These are phyloP conservation scores for Patella depressa DNA, from an alignment of 2,888 invertebrate species.

Conservation along the genomic window DNA sequence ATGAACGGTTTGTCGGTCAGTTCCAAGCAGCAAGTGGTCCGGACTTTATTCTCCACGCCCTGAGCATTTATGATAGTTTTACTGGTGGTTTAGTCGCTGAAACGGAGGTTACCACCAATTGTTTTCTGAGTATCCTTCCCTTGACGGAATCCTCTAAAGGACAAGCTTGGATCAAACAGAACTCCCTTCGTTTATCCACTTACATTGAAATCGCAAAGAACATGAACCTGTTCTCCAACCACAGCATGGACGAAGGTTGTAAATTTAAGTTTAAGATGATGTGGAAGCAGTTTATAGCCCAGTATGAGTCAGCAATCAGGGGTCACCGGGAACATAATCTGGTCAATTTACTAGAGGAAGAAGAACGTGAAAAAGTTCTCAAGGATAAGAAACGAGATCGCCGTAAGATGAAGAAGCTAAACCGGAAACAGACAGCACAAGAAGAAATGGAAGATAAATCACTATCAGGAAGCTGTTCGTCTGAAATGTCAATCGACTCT, in stretches of 20 bases:
- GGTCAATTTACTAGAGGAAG: slow-evolving; percentile 48
- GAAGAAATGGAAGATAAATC: neutral
- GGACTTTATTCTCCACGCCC: slow-evolving; percentile 45
- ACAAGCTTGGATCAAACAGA: slow-evolving; percentile 52
- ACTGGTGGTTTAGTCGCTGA: neutral
- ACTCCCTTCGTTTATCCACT: slow-evolving; percentile 35
- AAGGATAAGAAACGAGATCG: slow-evolving; percentile 50
- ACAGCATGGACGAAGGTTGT: slow-evolving; percentile 17
- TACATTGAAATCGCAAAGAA: neutral
- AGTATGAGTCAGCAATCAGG: slow-evolving; percentile 37
- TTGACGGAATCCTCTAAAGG: slow-evolving; percentile 48
- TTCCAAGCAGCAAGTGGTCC: slow-evolving; percentile 49
- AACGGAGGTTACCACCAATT: slow-evolving; percentile 32
- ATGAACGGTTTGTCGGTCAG: slow-evolving; percentile 49
- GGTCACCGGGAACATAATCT: slow-evolving; percentile 45
- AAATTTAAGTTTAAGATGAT: slow-evolving; percentile 22
- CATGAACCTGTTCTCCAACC: neutral
- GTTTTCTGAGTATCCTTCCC: slow-evolving; percentile 53
- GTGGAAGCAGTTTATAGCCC: slow-evolving; percentile 45
- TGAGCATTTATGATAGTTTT: slow-evolving; percentile 38
- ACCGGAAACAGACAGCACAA: slow-evolving; percentile 2
- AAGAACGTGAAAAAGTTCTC: slow-evolving; percentile 47
- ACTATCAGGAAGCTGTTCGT: neutral
- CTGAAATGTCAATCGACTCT: too few species aligned
- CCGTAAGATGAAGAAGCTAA: slow-evolving; percentile 22